Percentiles rank a stretch among this genome's conserved stretches.
These are phyloP conservation scores for Dolichallabes microphthalmus DNA, from an alignment of 2,113 vertebrate genomes.

Conservation along the genomic window DNA sequence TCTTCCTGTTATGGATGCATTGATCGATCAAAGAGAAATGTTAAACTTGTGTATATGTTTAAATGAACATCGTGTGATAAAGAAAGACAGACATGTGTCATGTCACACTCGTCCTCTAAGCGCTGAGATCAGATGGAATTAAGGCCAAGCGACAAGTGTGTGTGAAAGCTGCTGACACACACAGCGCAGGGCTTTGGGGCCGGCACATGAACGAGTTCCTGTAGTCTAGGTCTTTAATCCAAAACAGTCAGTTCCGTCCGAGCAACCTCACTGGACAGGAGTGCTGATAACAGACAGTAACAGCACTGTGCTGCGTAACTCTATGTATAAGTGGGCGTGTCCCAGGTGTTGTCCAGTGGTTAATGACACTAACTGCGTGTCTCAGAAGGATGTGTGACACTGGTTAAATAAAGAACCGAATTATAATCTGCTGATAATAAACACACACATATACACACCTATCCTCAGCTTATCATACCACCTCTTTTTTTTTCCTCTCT, in stretches of 20 bases:
- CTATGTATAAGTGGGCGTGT: too few species aligned
- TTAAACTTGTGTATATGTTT: neutral
- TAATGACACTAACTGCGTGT: too few species aligned
- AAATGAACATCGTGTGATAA: constrained; percentile 24
- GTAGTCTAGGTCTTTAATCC: neutral
- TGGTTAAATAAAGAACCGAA: too few species aligned
- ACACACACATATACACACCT: neutral
- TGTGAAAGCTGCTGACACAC: constrained; percentile 77
- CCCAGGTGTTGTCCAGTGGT: too few species aligned
- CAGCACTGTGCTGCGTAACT: too few species aligned
- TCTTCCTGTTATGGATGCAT: neutral
- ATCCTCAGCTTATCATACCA: neutral
- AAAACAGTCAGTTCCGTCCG: too few species aligned
- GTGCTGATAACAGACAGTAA: too few species aligned
- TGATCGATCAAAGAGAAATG: neutral
- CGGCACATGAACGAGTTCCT: neutral
- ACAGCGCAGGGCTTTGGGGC: constrained; percentile 64
- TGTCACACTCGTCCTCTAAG: constrained; percentile 69
- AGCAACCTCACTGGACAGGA: too few species aligned
- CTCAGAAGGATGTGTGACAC: too few species aligned
- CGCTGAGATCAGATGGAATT: constrained; percentile 77
- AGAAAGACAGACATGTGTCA: constrained; percentile 52
- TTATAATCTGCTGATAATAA: too few species aligned
- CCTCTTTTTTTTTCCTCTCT: neutral
- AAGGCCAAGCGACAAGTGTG: constrained; percentile 70